phyloP scores from a whole-genome alignment of 2,113 vertebrate species.

The Ictidomys tridecemlineatus region DNA sequence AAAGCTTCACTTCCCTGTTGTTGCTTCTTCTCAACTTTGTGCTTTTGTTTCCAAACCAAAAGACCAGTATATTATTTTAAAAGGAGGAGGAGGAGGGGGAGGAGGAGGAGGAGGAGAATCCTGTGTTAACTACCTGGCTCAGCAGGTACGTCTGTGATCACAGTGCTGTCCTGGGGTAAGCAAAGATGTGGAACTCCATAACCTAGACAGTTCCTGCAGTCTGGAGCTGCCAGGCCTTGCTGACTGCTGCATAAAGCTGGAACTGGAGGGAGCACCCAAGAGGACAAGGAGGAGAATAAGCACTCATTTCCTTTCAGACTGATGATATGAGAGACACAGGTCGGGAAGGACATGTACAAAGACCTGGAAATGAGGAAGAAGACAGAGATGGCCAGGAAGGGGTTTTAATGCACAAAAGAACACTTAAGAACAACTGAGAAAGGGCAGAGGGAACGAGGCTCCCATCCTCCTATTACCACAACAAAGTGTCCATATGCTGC shows the following conservation, averaged over 20 bases:
- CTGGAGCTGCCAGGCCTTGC: not conserved
- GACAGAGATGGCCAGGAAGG: not conserved
- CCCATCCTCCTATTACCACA: not conserved
- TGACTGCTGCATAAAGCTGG: not conserved
- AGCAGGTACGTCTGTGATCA: not conserved
- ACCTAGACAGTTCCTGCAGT: not conserved
- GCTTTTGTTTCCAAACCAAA: slow-evolving; percentile 45
- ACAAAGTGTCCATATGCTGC: not conserved
- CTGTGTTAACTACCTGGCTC: not conserved
- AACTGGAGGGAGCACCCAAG: not conserved
- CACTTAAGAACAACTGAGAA: not conserved
- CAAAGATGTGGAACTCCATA: not conserved
- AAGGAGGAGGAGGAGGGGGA: too few relatives aligned
- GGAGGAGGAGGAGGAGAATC: not conserved
- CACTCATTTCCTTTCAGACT: not conserved
- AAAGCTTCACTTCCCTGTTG: not conserved
- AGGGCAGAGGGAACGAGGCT: not conserved
- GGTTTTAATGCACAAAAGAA: not conserved
- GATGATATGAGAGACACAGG: not conserved
- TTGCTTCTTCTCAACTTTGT: not conserved
- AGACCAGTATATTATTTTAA: not conserved
- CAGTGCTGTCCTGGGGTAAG: not conserved
- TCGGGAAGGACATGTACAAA: not conserved
- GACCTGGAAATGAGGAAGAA: not conserved
- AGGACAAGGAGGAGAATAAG: not conserved